These are phyloP conservation scores for Pomatorhinus ruficollis DNA, from an alignment of 2,113 vertebrate genomes.

Conservation along the genomic window DNA sequence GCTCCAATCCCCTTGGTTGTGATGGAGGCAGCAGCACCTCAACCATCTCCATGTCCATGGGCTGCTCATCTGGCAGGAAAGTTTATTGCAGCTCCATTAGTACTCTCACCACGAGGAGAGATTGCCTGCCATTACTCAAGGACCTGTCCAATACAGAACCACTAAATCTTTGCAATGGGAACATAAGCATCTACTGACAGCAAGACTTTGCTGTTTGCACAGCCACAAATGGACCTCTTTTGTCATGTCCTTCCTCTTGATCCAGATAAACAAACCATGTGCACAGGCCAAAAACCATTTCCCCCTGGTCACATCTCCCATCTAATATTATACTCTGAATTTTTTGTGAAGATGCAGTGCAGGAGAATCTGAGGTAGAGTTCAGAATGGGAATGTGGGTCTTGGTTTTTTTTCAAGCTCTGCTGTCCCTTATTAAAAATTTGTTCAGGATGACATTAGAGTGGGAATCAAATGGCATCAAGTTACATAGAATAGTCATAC, in stretches of 20 bases:
- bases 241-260: not conserved
- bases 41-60: not conserved
- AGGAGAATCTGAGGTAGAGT: not conserved
- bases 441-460: not conserved
- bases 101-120: not conserved
- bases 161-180: not conserved
- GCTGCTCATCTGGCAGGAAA: not conserved
- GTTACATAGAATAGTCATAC: not conserved
- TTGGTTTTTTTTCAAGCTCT: not conserved
- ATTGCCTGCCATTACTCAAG: not conserved
- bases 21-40: not conserved
- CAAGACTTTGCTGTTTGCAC: not conserved
- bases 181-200: not conserved
- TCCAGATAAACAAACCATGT: not conserved
- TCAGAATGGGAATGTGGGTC: not conserved
- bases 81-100: not conserved
- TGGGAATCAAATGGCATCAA: not conserved
- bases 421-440: not conserved
- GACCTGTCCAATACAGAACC: not conserved
- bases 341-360: not conserved
- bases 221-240: not conserved
- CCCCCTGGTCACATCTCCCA: fast-evolving
- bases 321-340: not conserved
- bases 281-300: not conserved
- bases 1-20: not conserved